Base-by-base conservation (phyloP, 2,113 vertebrate species). In the Rhynchomys soricoides region DNA sequence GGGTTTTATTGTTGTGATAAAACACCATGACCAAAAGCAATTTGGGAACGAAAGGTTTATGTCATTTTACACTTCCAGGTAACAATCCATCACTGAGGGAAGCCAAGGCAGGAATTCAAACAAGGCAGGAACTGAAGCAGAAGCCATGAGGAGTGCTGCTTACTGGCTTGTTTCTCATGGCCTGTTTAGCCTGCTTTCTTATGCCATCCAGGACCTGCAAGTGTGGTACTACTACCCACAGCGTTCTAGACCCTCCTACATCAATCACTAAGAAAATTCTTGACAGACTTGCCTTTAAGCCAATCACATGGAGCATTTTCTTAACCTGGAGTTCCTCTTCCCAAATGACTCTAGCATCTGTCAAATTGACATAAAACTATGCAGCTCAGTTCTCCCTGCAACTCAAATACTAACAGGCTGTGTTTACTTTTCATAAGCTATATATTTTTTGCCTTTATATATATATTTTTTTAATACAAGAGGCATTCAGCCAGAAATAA, bases 401-500 rank as follows among this genome's bases (percentile, higher is more conserved):
- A 45, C 57, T 59, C 64, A n/a, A 94, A 89, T 79, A 62, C 10
- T 77, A 92, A 81, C 17, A 89, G 48, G 37, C 34, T 59, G n/a
- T n/a, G 43, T 74, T 88, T 92, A 89, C 11, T 81, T 57, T 73
- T 92, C 83, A 43, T 74, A 86, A 13, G 64, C 15, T 89, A 10
- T 40, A 57, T 34, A 31, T 68, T 29, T 68, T 68, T 68, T 68
- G 66, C 31, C 13, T 29, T 34, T 68, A 64, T 64, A 26, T 16
- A 37, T 22, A 88, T 66, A 43, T 66, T 70, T 92, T 92, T 94
- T 59, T 86, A 89, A 40, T 59, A 90, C 2, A 70, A 83, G 90
- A 83, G 55, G 78, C 9, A 87, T 79, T 87, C 31, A 62, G 78
- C 26, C 73, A 50, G 52, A 45, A 94, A 75, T 59, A 66, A 92